These are phyloP conservation scores for Papio anubis DNA, from an alignment of 2,113 vertebrate genomes.

Conservation along the genomic window DNA sequence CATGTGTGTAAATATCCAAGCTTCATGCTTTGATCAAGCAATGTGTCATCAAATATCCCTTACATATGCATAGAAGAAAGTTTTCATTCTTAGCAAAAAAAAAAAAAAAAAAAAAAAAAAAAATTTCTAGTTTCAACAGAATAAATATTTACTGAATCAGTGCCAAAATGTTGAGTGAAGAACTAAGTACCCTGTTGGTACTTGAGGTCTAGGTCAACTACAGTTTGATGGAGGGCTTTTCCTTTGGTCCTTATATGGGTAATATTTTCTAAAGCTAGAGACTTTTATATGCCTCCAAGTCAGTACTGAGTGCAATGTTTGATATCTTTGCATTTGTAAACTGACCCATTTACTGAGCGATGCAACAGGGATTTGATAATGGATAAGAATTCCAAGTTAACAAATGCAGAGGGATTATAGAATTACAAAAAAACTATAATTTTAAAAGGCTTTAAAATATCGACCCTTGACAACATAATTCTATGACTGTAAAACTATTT, in stretches of 20 bases:
- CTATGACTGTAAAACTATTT: constrained; percentile 5
- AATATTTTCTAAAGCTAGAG: background rate
- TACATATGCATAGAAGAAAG: background rate
- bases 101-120: too few species aligned
- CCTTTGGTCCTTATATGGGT: background rate
- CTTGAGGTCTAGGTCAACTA: constrained; percentile 3
- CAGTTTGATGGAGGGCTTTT: constrained; percentile 15
- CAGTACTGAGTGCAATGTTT: background rate
- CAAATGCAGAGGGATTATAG: background rate
- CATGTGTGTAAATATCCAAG: background rate
- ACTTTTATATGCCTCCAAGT: background rate
- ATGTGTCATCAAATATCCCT: background rate
- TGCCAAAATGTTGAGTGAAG: background rate
- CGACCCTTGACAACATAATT: background rate
- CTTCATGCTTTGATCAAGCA: constrained; percentile 31
- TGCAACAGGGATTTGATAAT: background rate
- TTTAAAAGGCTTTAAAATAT: background rate
- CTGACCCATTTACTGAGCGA: background rate
- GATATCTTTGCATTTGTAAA: background rate
- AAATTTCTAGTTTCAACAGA: background rate
- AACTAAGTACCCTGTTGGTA: background rate
- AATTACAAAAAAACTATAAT: background rate
- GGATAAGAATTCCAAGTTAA: background rate
- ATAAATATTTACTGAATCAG: background rate
- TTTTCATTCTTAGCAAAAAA: constrained; percentile 15